These are phyloP conservation scores for Acropora yongei DNA, from an alignment of 64 coral and sea anemone genomes.

Conservation along the genomic window DNA sequence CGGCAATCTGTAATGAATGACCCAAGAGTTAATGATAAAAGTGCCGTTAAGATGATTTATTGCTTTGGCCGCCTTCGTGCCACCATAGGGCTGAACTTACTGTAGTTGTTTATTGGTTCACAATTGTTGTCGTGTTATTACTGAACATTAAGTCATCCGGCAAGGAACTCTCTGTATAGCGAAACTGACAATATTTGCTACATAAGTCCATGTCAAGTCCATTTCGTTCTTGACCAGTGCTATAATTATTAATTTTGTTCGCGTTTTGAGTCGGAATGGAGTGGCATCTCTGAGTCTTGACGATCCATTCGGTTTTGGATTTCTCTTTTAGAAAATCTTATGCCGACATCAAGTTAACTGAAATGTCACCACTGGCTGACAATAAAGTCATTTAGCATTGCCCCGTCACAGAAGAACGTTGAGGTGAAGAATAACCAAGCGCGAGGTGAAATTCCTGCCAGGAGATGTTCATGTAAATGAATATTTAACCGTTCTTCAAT, in stretches of 20 bases:
- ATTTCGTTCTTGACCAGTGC: neutral
- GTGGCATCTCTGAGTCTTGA: neutral
- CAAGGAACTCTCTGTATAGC: too few relatives aligned
- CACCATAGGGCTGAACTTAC: conserved; percentile 6
- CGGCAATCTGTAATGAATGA: conserved; percentile 8
- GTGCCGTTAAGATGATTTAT: conserved; percentile 49
- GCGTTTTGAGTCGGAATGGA: neutral
- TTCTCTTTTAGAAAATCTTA: conserved; percentile 34
- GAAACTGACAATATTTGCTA: neutral
- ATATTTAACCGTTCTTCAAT: too few relatives aligned
- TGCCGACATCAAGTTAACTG: neutral
- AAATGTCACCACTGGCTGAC: neutral
- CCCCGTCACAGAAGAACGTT: too few relatives aligned
- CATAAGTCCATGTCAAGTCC: neutral
- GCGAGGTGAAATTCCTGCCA: too few relatives aligned
- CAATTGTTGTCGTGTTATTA: neutral
- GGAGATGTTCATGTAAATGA: too few relatives aligned
- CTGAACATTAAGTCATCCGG: too few relatives aligned
- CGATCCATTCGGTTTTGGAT: conserved; percentile 18
- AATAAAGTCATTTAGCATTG: neutral
- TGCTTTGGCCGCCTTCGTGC: conserved; percentile 22
- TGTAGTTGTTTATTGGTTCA: neutral
- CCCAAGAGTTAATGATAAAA: conserved; percentile 33
- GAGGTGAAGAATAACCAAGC: too few relatives aligned
- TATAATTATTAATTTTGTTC: conserved; percentile 10